Evolutionary conservation across 2,113 vertebrate genomes (phyloP).

Genomic region (Bos taurus): DNA sequence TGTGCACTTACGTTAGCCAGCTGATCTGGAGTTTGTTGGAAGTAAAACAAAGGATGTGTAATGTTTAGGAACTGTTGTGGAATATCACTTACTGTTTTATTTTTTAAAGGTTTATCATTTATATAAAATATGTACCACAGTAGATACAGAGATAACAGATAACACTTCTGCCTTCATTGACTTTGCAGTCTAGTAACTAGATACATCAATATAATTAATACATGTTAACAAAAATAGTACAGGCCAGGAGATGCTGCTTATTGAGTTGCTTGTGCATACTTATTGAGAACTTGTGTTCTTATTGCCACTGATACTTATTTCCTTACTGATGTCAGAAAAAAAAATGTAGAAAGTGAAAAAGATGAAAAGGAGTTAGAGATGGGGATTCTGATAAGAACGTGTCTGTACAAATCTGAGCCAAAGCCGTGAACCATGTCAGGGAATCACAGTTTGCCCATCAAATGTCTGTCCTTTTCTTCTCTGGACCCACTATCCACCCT

Average conservation of each 20-base stretch:
- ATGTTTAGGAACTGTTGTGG: not conserved
- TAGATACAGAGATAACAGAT: not conserved
- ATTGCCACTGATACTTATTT: not conserved
- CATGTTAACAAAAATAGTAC: not conserved
- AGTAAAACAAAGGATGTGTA: not conserved
- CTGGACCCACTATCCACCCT: not conserved
- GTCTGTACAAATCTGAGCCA: not conserved
- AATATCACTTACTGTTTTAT: not conserved
- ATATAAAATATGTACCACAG: not conserved
- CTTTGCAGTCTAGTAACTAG: not conserved
- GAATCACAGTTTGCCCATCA: not conserved
- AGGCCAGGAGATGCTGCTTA: not conserved
- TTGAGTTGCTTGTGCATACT: not conserved
- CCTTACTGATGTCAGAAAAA: not conserved
- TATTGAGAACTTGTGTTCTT: not conserved
- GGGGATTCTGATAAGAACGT: not conserved
- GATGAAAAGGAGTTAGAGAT: not conserved
- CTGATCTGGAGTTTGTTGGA: not conserved
- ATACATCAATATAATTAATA: not conserved
- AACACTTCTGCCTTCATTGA: not conserved
- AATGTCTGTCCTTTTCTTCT: not conserved
- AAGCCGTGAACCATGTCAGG: accelerated
- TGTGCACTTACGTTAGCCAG: not conserved
- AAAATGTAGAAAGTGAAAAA: not conserved
- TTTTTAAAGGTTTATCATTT: not conserved